A percentile compares a stretch with the other conserved stretches of the same genome.
Evolutionary conservation across 2,113 vertebrate genomes (phyloP).

Genomic region (Ancistrus triradiatus): DNA sequence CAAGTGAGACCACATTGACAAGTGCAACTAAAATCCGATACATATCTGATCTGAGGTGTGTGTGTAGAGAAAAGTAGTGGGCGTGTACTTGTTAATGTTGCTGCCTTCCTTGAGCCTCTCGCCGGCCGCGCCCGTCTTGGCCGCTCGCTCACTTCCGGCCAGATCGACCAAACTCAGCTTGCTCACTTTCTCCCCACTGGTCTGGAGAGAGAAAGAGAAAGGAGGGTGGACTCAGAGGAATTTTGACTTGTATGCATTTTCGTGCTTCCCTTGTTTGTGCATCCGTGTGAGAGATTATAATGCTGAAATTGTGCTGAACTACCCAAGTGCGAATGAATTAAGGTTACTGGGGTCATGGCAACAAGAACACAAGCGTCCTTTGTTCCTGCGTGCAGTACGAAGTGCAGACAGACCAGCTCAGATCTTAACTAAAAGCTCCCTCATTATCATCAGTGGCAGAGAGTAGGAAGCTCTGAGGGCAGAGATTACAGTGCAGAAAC

Average conservation of each 20-base stretch:
- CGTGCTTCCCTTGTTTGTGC: background rate
- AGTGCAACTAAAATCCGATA: no score
- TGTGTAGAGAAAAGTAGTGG: background rate
- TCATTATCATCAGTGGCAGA: slow-evolving; percentile 12
- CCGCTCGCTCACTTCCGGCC: slow-evolving; percentile 93
- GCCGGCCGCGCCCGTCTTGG: slow-evolving; percentile 93
- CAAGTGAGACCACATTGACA: no score
- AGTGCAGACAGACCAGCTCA: slow-evolving; percentile 2
- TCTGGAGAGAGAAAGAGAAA: slow-evolving; percentile 63
- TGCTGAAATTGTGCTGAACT: slow-evolving; percentile 22
- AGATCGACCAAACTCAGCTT: slow-evolving; percentile 93
- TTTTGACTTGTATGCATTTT: background rate
- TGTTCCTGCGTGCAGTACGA: slow-evolving; percentile 28
- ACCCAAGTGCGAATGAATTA: slow-evolving; percentile 32
- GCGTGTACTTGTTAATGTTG: slow-evolving; percentile 93
- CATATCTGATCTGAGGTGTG: no score
- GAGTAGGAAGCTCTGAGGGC: background rate
- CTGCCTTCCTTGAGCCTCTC: slow-evolving; percentile 96
- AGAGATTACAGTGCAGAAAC: slow-evolving; percentile 32
- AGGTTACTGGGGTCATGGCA: slow-evolving; percentile 13
- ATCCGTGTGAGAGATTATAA: slow-evolving; percentile 23
- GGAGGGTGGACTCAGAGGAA: background rate
- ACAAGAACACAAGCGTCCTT: slow-evolving; percentile 40
- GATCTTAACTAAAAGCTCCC: slow-evolving; percentile 22
- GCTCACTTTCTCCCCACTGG: slow-evolving; percentile 95